Base-by-base conservation (phyloP, 2,888 invertebrate species). In the Pollenia amentaria region DNA sequence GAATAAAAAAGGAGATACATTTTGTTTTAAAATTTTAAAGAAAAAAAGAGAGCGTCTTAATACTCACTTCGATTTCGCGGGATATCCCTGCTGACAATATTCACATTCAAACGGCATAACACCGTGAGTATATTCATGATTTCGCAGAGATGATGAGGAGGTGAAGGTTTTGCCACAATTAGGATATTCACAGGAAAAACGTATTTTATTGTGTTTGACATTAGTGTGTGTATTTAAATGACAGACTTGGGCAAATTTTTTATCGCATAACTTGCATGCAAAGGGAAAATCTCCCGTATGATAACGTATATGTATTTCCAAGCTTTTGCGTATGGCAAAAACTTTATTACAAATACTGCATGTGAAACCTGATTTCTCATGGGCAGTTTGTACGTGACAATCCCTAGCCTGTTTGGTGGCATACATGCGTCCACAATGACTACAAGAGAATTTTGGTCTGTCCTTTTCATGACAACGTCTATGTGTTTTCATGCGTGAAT, bases 221-320 rank as follows among this genome's bases (percentile, higher is more conserved):
- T 89, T 89, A 53, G 85, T 87, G 64, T 91, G 91, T 0, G 91
- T 87, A 21, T 88, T 90, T 18, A 91, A 81, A 76, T 91, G 91
- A 1, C 90, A 90, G 21, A 89, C 89, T 82, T 91, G 91, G 0
- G 91, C 91, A 57, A 90, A 91, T 67, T 89, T 90, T 12, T 89
- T 88, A 12, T 89, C 89, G 42, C 91, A 91, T 16, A 90, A 84
- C 80, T 89, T 88, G 21, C 91, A 91, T 0, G 69, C 78, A 76
- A 89, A 91, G 9, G 91, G 91, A 73, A 91, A 91, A 57, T 89
- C 85, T 0, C 89, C 88, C 0, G 88, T 90, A 70, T 91, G 91
- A 80, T 89, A 91, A 11, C 91, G 90, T 85, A 91, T 89, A 55
- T 91, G 91, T 8, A 91, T 89, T 75, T 91, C 91, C 7, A 91